These are phyloP conservation scores for Rhabdophis nuchalis DNA, from an alignment of 2,797 vertebrate genomes.

Conservation along the genomic window DNA sequence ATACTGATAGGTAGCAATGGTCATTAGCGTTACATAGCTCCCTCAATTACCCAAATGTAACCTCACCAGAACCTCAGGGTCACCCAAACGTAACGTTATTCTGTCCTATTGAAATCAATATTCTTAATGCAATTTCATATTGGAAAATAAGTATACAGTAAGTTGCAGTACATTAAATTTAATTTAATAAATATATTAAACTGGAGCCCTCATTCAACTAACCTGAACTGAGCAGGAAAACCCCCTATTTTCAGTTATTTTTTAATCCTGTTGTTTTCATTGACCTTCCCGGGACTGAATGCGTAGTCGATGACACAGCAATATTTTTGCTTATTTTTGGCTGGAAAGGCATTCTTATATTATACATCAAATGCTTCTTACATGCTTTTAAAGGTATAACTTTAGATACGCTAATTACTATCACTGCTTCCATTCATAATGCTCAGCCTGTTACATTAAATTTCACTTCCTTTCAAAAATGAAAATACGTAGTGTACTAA, in stretches of 20 bases:
- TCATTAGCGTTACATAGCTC: background rate
- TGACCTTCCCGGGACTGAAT: background rate
- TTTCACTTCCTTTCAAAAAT: background rate
- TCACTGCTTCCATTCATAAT: background rate
- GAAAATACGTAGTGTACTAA: background rate
- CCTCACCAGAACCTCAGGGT: background rate
- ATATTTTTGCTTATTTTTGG: background rate
- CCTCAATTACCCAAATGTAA: background rate
- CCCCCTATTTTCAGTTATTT: background rate
- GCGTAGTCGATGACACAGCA: background rate
- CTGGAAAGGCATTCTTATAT: background rate
- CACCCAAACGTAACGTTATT: background rate
- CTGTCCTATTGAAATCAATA: background rate
- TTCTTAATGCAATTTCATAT: background rate
- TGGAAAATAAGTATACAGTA: background rate
- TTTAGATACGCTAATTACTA: conserved; percentile 11
- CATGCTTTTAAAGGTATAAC: background rate
- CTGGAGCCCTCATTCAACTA: background rate
- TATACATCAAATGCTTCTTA: background rate
- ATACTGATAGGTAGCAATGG: background rate
- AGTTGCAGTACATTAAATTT: background rate
- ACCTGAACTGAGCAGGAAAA: background rate
- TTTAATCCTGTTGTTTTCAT: background rate
- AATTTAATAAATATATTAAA: too few species aligned
- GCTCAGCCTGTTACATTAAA: background rate